Evolutionary conservation across 2,113 vertebrate genomes (phyloP).

Genomic region (Coptodon rendalli): DNA sequence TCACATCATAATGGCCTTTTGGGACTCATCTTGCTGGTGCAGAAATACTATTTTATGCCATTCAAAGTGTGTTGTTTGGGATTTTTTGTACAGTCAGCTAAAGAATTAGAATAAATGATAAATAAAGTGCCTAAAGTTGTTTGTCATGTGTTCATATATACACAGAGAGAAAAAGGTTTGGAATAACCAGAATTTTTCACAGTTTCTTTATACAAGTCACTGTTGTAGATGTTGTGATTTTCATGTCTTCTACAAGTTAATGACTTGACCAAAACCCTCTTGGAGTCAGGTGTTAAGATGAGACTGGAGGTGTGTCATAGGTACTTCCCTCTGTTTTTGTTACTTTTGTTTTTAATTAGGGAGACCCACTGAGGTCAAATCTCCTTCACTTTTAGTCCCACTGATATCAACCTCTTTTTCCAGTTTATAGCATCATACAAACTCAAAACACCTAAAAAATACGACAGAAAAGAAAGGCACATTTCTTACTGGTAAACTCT

Average conservation of each 20-base stretch:
- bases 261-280: not conserved
- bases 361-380: not conserved
- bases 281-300: not conserved
- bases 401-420: not conserved
- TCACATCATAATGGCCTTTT: not conserved
- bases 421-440: not conserved
- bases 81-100: rapidly evolving
- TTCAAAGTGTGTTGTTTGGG: not conserved
- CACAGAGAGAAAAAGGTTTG: rapidly evolving
- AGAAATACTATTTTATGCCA: not conserved
- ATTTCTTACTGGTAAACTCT: not conserved
- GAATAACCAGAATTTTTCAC: not conserved
- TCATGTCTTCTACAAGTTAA: not conserved
- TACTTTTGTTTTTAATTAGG: not conserved
- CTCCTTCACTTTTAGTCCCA: not conserved
- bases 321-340: not conserved
- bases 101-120: not conserved
- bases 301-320: not conserved
- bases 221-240: not conserved
- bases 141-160: not conserved
- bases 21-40: not conserved
- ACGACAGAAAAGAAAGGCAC: not conserved
- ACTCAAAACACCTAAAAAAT: not conserved
- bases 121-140: not conserved
- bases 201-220: not conserved